These are phyloP conservation scores for Chromobotia macracanthus DNA, from an alignment of 2,797 vertebrate genomes.

Conservation along the genomic window DNA sequence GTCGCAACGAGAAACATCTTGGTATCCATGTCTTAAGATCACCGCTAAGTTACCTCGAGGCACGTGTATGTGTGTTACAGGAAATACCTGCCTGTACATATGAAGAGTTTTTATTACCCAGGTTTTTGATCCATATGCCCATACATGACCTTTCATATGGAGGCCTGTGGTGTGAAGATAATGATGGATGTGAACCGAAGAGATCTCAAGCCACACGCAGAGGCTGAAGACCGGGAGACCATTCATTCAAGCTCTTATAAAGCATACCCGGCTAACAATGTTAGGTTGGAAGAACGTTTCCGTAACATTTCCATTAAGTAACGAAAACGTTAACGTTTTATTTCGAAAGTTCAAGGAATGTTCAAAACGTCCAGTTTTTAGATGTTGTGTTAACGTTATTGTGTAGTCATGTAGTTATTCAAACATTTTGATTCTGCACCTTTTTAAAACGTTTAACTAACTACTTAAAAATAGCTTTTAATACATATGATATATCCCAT, in stretches of 20 bases:
- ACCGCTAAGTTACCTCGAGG: conserved; percentile 44
- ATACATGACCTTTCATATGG: conserved; percentile 26
- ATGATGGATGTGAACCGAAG: conserved; percentile 6
- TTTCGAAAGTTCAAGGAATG: too few relatives aligned
- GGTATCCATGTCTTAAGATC: conserved; percentile 38
- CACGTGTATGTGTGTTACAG: conserved; percentile 51
- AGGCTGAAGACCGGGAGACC: conserved; percentile 35
- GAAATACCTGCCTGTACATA: conserved; percentile 55
- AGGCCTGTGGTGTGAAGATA: not conserved
- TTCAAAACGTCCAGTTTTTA: too few relatives aligned
- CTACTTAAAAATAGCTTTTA: too few relatives aligned
- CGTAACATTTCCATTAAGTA: too few relatives aligned
- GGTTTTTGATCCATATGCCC: conserved; percentile 50
- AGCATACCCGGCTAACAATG: too few relatives aligned
- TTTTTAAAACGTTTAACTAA: too few relatives aligned
- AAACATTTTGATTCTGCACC: too few relatives aligned
- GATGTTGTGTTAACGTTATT: too few relatives aligned
- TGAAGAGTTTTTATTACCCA: conserved; percentile 41
- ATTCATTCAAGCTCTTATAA: conserved; percentile 13
- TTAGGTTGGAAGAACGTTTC: too few relatives aligned
- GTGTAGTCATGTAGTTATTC: too few relatives aligned
- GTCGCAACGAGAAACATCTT: conserved; percentile 34
- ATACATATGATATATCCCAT: too few relatives aligned
- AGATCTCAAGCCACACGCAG: not conserved
- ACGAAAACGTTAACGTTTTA: too few relatives aligned